A percentile compares a stretch with the other conserved stretches of the same genome.
These are phyloP conservation scores for Chloroceryle aenea DNA, from an alignment of 2,113 vertebrate genomes.

Conservation along the genomic window DNA sequence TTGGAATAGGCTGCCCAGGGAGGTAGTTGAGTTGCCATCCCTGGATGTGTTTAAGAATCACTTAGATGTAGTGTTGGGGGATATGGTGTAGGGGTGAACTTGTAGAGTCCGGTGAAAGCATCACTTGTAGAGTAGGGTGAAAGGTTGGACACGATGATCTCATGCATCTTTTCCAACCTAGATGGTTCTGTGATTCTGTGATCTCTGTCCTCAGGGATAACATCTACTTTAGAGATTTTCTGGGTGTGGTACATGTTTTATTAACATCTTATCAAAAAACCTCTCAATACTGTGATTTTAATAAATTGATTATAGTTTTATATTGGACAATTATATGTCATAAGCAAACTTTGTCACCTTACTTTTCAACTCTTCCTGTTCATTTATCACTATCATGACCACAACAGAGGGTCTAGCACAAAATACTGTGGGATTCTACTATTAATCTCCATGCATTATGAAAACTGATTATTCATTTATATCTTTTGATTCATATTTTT, in stretches of 20 bases:
- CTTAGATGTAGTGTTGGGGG: too few relatives aligned
- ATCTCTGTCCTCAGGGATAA: not conserved
- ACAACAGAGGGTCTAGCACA: not conserved
- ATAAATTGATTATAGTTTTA: not conserved
- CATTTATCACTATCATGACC: not conserved
- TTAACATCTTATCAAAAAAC: not conserved
- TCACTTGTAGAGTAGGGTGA: too few relatives aligned
- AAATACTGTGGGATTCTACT: not conserved
- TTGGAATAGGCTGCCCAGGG: too few relatives aligned
- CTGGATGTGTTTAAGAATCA: too few relatives aligned
- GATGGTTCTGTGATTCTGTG: too few relatives aligned
- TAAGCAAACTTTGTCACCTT: not conserved
- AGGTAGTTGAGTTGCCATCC: too few relatives aligned
- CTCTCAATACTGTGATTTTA: not conserved
- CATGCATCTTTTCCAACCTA: too few relatives aligned
- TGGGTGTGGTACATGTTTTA: not conserved
- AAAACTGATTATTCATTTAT: not conserved
- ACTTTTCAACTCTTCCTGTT: not conserved
- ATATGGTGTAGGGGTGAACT: too few relatives aligned
- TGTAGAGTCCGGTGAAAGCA: too few relatives aligned
- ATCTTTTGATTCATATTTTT: not conserved
- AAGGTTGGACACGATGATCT: too few relatives aligned
- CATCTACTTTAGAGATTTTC: not conserved
- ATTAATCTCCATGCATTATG: not conserved
- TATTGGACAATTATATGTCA: not conserved